phyloP scores from a whole-genome alignment of 2,113 vertebrate genomes.

The Manacus vitellinus region DNA sequence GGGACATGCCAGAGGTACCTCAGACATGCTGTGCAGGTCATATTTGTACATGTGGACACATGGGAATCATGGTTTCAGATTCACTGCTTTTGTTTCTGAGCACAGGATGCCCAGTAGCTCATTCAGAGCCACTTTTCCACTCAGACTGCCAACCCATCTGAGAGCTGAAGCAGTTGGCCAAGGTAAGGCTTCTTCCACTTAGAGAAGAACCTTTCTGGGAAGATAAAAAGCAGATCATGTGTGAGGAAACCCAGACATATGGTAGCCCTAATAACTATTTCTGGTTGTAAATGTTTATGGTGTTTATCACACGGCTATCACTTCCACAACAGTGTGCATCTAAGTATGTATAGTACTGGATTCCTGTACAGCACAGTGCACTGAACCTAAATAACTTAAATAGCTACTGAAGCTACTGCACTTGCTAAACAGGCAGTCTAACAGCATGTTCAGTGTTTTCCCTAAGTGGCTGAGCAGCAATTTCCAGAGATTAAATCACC shows the following conservation, averaged over 20 bases:
- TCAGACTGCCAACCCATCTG: background rate
- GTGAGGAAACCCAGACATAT: background rate
- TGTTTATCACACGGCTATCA: background rate
- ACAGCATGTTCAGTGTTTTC: background rate
- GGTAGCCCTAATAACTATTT: background rate
- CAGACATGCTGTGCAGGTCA: fast-evolving
- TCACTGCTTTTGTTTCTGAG: background rate
- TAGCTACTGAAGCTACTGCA: background rate
- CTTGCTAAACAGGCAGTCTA: background rate
- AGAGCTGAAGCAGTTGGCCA: background rate
- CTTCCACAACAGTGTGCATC: background rate
- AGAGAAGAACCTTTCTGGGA: background rate
- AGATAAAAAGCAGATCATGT: background rate
- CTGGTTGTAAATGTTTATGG: background rate
- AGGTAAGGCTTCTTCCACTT: background rate
- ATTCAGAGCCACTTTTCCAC: background rate
- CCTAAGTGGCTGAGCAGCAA: background rate
- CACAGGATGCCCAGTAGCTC: background rate
- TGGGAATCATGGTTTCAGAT: background rate
- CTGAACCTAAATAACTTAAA: background rate
- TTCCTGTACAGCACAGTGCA: background rate
- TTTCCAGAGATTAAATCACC: background rate
- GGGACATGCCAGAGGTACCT: background rate
- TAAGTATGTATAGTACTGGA: background rate
- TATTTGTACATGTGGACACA: background rate